Evolutionary conservation across 2,797 vertebrate species (phyloP).

Genomic region (Melanogrammus aeglefinus): DNA sequence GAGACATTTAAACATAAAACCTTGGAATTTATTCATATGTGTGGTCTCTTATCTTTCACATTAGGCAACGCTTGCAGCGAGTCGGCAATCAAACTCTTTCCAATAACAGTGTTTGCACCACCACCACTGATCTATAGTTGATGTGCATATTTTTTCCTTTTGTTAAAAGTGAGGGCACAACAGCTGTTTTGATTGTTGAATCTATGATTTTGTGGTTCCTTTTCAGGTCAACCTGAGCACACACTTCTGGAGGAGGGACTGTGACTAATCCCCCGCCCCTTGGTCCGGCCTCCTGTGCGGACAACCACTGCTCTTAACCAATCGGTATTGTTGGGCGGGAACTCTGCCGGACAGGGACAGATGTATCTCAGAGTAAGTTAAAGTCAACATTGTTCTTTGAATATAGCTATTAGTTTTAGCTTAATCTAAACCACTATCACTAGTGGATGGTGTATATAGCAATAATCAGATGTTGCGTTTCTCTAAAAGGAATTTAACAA

Average conservation of each 20-base stretch:
- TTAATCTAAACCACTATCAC: neutral
- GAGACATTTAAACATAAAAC: no score
- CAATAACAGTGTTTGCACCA: conserved; percentile 82
- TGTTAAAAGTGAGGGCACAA: neutral
- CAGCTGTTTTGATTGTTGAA: neutral
- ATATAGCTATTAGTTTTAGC: conserved; percentile 2
- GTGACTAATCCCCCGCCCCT: conserved; percentile 75
- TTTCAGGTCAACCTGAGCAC: conserved; percentile 75
- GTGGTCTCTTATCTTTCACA: neutral
- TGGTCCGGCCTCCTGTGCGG: conserved; percentile 76
- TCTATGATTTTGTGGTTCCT: conserved; percentile 13
- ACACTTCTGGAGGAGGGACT: conserved; percentile 69
- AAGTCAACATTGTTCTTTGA: neutral
- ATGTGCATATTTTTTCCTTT: no score
- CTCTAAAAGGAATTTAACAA: neutral
- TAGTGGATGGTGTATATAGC: neutral
- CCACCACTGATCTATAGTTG: no score
- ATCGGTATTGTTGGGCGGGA: conserved; percentile 89
- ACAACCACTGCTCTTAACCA: conserved; percentile 88
- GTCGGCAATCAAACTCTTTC: conserved; percentile 90
- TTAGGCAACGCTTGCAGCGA: conserved; percentile 94
- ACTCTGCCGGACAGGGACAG: conserved; percentile 90
- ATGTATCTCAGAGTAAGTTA: conserved; percentile 94
- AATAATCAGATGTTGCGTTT: neutral
- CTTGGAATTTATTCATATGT: neutral